Evolutionary conservation across 2,113 vertebrate genomes (phyloP).

Genomic region (Rhinichthys klamathensis): DNA sequence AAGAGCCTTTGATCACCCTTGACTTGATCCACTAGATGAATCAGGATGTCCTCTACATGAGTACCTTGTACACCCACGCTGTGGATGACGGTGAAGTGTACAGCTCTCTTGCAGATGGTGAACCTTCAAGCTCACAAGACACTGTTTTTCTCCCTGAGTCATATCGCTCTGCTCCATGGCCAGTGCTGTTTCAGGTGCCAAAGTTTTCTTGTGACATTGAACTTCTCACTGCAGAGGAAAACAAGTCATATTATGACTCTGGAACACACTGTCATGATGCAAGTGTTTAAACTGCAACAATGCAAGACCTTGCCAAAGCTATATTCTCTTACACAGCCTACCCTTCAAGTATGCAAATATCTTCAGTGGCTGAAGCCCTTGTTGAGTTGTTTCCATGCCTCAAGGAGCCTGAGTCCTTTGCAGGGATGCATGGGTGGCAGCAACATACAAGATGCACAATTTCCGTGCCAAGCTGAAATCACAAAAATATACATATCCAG

Average conservation of each 20-base stretch:
- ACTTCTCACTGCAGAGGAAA: slow-evolving; percentile 34
- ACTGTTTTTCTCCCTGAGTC: slow-evolving; percentile 14
- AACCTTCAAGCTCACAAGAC: slow-evolving; percentile 17
- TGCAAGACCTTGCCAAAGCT: neutral
- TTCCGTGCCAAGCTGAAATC: slow-evolving; percentile 15
- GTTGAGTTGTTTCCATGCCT: neutral
- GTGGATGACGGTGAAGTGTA: neutral
- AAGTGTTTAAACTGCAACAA: slow-evolving; percentile 29
- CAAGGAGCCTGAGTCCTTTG: slow-evolving; percentile 11
- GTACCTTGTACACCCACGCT: neutral
- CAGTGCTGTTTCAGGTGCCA: neutral
- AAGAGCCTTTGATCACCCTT: neutral
- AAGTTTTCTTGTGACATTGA: slow-evolving; percentile 22
- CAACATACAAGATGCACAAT: slow-evolving; percentile 30
- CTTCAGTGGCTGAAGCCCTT: slow-evolving; percentile 38
- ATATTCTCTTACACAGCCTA: slow-evolving; percentile 24
- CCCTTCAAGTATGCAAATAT: neutral
- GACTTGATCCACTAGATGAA: slow-evolving; percentile 4
- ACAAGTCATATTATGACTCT: slow-evolving; percentile 5
- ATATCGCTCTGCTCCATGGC: slow-evolving; percentile 31
- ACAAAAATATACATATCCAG: neutral
- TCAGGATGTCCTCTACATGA: neutral
- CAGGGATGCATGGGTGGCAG: slow-evolving; percentile 29
- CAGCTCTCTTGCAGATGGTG: neutral
- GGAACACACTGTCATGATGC: slow-evolving; percentile 3